A percentile compares a stretch with the other conserved stretches of the same genome.
These are phyloP conservation scores for Cydia pomonella DNA, from an alignment of 1,140 invertebrate species.

Conservation along the genomic window DNA sequence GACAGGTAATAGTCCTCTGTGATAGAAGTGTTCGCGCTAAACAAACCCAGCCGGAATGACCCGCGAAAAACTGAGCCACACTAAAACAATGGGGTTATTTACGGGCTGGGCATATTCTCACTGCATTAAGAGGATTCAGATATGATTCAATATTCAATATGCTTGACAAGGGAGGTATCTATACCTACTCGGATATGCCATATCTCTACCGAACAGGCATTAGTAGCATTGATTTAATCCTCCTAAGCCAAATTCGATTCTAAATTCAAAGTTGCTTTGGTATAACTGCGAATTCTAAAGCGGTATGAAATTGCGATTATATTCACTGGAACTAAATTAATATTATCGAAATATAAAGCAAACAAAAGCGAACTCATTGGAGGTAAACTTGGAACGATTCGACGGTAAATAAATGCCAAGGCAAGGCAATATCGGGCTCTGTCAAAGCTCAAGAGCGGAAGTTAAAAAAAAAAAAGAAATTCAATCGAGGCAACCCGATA, in stretches of 20 bases:
- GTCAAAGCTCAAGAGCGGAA: slow-evolving; percentile 62
- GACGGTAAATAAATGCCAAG: slow-evolving; percentile 65
- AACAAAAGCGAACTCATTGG: slow-evolving; percentile 50
- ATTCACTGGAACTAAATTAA: slow-evolving; percentile 39
- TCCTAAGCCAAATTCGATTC: slow-evolving; percentile 8
- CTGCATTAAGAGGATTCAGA: neutral
- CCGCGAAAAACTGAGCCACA: slow-evolving; percentile 30
- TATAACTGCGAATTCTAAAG: neutral
- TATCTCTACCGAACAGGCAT: neutral
- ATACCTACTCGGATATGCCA: neutral
- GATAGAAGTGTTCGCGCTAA: slow-evolving; percentile 37
- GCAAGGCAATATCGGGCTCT: slow-evolving; percentile 65
- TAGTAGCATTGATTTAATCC: neutral
- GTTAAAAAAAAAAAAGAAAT: slow-evolving; percentile 53
- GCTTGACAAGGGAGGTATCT: neutral
- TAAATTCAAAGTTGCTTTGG: neutral
- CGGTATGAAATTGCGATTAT: neutral
- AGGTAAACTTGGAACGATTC: slow-evolving; percentile 62
- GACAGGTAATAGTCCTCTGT: slow-evolving; percentile 56
- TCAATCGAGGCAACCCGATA: slow-evolving; percentile 60
- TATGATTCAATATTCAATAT: neutral
- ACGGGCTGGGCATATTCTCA: neutral
- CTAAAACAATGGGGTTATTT: slow-evolving; percentile 11
- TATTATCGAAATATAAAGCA: slow-evolving; percentile 41
- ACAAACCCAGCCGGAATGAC: slow-evolving; percentile 41